A percentile compares a stretch with the other conserved stretches of the same genome.
Conservation (phyloP, 2,113 vertebrate genomes). For the Sarotherodon lohbergeri region DNA sequence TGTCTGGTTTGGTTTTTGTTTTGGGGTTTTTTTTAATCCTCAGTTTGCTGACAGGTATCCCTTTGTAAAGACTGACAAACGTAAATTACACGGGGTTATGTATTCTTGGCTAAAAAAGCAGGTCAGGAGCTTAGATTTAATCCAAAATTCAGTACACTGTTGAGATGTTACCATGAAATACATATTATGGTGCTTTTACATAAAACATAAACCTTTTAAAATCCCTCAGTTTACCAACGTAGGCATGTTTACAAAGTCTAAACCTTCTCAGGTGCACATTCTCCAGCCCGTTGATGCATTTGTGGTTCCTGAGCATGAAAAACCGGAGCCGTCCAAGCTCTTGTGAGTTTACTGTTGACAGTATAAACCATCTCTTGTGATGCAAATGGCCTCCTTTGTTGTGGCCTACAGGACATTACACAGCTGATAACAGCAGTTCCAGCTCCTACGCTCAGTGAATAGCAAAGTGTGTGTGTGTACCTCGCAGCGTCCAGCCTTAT, state of each 20-base stretch:
- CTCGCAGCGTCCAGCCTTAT: slow-evolving; percentile 11
- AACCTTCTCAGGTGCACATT: background rate
- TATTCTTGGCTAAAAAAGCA: background rate
- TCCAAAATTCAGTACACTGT: background rate
- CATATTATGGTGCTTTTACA: background rate
- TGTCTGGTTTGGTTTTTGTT: background rate
- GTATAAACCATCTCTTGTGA: slow-evolving; percentile 61
- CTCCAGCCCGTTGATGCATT: background rate
- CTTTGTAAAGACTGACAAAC: background rate
- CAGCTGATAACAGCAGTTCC: slow-evolving; percentile 28
- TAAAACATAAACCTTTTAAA: background rate
- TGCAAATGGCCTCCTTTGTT: slow-evolving; percentile 64
- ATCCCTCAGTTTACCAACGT: background rate
- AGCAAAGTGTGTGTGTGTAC: background rate
- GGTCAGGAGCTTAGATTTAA: background rate
- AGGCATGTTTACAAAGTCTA: background rate
- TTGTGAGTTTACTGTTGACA: slow-evolving; percentile 26
- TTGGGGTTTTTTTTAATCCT: fast-evolving
- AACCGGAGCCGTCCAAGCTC: background rate
- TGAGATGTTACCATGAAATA: background rate
- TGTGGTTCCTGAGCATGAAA: background rate
- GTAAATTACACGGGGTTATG: background rate
- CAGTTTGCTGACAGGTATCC: background rate
- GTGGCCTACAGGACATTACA: slow-evolving; percentile 40
- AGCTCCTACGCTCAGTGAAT: background rate